Evolutionary conservation across 1,140 invertebrate genomes (phyloP), one percentile per base, ranked within the genome.

Genomic region (Vanessa tameamea): DNA sequence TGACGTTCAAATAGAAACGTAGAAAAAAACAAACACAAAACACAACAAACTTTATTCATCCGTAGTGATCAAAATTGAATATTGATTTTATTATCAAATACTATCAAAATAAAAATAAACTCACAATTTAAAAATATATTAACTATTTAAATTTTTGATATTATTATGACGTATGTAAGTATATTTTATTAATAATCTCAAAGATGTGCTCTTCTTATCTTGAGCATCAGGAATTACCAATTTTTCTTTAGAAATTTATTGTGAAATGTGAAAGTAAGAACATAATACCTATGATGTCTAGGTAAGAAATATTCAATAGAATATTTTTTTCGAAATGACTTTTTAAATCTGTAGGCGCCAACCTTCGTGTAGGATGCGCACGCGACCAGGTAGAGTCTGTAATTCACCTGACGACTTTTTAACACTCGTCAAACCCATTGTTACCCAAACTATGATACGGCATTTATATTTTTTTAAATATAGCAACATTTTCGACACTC

Each of bases 321-420:
- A 2, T 23, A 23, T 47, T 69, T 69, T 61, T 69, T 69, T 57
- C 57, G 16, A 15, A 47, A 69, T 69, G 66, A 69, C 51, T 47
- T 59, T 69, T 48, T 47, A 64, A 75, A 53, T 66, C 69, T 47
- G 55, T 63, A 66, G 68, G 68, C 72, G 50, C 61, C 66, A 61
- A 37, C 72, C 55, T 68, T 47, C 57, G 57, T 51, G 47, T 37
- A 37, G 59, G 61, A 48, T 69, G 69, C 73, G 84, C 85, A 88
- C 87, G 87, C 84, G 87, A 77, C 81, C 85, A 88, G 87, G 87
- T 88, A 88, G 83, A 69, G 15, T 61, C 61, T 64, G 64, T 23
- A 61, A 31, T 47, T 74, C 85, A 86, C 83, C 83, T 88, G 82
- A 78, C 82, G 55, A 74, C 78, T 77, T 61, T 78, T 77, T 78